Evolutionary conservation across 2,113 vertebrate genomes (phyloP).

Genomic region (Jaculus jaculus): DNA sequence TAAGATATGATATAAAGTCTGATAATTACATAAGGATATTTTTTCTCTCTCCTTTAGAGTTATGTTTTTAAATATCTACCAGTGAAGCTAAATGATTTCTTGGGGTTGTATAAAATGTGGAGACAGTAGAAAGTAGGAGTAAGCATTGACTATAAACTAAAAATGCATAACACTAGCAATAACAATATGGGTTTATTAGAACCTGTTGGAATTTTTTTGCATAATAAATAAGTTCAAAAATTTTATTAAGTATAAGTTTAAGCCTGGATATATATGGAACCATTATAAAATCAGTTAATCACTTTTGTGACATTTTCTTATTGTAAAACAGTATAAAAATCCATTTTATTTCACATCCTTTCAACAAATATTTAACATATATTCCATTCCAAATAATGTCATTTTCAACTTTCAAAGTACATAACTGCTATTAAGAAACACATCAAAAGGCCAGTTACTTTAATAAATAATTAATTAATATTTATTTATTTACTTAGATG

Average conservation of each 20-base stretch:
- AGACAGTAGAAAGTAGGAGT: accelerated
- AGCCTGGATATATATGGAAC: not conserved
- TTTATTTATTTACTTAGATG: not conserved
- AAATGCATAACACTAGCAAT: not conserved
- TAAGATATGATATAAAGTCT: not conserved
- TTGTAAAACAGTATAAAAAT: not conserved
- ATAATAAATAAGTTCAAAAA: not conserved
- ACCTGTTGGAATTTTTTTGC: not conserved
- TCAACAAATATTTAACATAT: not conserved
- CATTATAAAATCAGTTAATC: not conserved
- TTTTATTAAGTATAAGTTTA: not conserved
- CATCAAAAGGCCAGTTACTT: not conserved
- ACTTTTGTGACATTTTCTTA: not conserved
- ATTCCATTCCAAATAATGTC: not conserved
- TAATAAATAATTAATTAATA: constrained; percentile 2
- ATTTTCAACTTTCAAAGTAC: constrained; percentile 2
- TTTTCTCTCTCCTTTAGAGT: not conserved
- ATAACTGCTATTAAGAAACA: not conserved
- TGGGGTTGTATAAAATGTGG: not conserved
- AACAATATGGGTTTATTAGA: not conserved
- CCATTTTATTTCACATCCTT: not conserved
- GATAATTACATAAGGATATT: not conserved
- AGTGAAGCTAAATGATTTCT: not conserved
- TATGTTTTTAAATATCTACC: not conserved
- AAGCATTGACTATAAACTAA: not conserved